Conservation (phyloP, 1,140 invertebrate genomes). For the Drosophila ohnishii region DNA sequence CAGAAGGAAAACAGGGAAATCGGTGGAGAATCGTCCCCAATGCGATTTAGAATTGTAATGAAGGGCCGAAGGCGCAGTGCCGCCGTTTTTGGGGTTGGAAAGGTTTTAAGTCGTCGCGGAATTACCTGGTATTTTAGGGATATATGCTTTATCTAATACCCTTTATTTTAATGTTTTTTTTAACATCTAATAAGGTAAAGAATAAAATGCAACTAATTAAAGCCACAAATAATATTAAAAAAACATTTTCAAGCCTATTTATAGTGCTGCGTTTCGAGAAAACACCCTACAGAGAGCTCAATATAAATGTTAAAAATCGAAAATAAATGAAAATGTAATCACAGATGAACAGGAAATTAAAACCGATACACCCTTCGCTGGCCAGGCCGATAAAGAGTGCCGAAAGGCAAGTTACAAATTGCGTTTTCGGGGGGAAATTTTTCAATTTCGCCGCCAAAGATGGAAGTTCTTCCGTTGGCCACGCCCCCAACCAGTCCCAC, state of each 20-base stretch:
- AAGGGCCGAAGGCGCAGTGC: slow-evolving; percentile 17
- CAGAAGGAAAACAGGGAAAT: slow-evolving; percentile 2
- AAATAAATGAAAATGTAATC: slow-evolving; percentile 8
- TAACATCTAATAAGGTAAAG: background rate
- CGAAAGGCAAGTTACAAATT: slow-evolving; percentile 20
- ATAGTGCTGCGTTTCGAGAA: background rate
- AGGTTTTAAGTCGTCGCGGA: background rate
- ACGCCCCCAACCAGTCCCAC: background rate
- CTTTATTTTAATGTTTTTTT: background rate
- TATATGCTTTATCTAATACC: background rate
- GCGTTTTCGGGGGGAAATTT: slow-evolving; percentile 15
- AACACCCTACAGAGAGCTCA: background rate
- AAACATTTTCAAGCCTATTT: background rate
- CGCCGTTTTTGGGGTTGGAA: background rate
- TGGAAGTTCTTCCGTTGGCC: background rate
- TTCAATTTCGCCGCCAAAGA: slow-evolving; percentile 37
- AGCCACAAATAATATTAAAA: background rate
- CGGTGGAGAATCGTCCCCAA: slow-evolving; percentile 8
- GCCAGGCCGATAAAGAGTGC: slow-evolving; percentile 1
- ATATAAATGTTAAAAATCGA: background rate
- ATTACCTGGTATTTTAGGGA: background rate
- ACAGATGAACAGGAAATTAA: slow-evolving; percentile 1
- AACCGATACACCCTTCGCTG: slow-evolving; percentile 14
- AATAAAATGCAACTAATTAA: background rate
- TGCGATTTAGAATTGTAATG: slow-evolving; percentile 33